These are phyloP conservation scores for Alentia gelatinosa DNA, from an alignment of 2,888 invertebrate species.

Conservation along the genomic window DNA sequence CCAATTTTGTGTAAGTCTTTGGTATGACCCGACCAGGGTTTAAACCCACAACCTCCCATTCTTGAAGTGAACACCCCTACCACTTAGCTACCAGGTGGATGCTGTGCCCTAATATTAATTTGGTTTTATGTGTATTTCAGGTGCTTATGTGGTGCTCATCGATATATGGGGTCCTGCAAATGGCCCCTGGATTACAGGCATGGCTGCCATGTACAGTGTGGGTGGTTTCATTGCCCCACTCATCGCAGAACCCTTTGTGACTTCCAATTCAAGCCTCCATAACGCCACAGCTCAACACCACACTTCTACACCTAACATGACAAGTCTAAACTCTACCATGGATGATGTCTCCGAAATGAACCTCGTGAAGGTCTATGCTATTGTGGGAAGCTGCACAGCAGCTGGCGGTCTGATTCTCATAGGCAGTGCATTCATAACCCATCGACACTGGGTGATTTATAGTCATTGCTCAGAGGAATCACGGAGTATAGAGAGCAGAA, in stretches of 20 bases:
- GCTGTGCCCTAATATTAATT: too few species aligned
- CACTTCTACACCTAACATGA: too few species aligned
- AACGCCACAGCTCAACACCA: neutral
- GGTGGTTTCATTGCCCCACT: neutral
- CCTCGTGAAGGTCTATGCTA: neutral
- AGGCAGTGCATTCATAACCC: neutral
- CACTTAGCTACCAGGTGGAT: too few species aligned
- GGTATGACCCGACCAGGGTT: too few species aligned
- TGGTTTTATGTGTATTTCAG: neutral
- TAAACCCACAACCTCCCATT: too few species aligned
- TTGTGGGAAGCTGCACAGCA: neutral
- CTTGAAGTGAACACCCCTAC: too few species aligned
- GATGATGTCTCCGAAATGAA: neutral
- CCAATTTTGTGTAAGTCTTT: too few species aligned
- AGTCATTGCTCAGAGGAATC: neutral
- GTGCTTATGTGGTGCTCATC: neutral
- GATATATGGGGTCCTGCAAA: neutral
- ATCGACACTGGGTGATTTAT: neutral
- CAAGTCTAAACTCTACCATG: too few species aligned
- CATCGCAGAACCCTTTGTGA: neutral
- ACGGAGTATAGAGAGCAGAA: neutral
- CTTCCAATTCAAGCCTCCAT: neutral
- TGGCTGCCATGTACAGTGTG: neutral
- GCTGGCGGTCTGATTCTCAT: neutral
- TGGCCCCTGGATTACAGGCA: neutral